phyloP scores from a whole-genome alignment of 1,140 invertebrate species.

The Melipona quadrifasciata region DNA sequence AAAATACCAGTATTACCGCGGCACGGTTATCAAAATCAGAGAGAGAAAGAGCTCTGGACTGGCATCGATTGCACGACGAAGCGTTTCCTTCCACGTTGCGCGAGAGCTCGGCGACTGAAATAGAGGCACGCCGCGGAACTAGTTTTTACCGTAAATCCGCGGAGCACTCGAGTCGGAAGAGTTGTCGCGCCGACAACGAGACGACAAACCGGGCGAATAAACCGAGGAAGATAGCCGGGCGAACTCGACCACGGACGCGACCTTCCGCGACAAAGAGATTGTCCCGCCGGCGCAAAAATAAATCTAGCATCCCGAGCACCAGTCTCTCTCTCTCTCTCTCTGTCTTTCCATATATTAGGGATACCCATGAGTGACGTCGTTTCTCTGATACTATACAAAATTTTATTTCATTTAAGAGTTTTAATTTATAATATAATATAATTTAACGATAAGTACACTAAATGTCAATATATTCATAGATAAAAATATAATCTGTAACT shows the following conservation, averaged over 20 bases:
- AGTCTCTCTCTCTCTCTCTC: not conserved
- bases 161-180: constrained; percentile 54
- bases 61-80: no score
- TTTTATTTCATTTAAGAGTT: no score
- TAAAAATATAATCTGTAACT: no score
- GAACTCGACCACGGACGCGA: constrained; percentile 55
- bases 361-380: no score
- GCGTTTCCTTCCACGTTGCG: constrained; percentile 52
- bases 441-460: no score
- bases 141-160: constrained; percentile 78
- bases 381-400: no score
- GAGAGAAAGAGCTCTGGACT: not conserved
- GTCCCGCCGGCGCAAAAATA: constrained; percentile 42
- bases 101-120: constrained; percentile 68
- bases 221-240: not conserved
- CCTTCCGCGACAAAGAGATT: constrained; percentile 62
- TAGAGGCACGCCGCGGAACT: constrained; percentile 71
- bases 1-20: constrained; percentile 8
- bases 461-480: no score
- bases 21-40: constrained; percentile 50
- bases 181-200: constrained; percentile 36
- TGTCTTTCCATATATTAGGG: not conserved
- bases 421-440: no score
- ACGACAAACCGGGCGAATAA: no score
- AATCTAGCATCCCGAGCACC: constrained; percentile 11